These are phyloP conservation scores for Polymixis flavicincta DNA, from an alignment of 2,888 invertebrate genomes.

Conservation along the genomic window DNA sequence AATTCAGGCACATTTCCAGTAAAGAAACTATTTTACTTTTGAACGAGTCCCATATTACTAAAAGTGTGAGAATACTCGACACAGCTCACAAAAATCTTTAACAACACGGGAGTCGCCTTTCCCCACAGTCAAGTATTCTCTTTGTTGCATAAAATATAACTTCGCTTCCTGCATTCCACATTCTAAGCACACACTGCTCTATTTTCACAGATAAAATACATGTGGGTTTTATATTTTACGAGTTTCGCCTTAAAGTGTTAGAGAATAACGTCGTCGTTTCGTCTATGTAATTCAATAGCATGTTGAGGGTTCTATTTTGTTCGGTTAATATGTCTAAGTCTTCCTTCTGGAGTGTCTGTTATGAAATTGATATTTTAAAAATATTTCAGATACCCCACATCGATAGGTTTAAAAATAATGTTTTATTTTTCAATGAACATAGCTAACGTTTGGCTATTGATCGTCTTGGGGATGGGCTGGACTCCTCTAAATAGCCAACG, in stretches of 20 bases:
- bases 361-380: neutral
- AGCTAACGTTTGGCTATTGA: neutral
- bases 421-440: neutral
- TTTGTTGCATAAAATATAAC: conserved; percentile 63
- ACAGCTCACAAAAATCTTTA: conserved; percentile 26
- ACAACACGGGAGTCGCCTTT: conserved; percentile 14
- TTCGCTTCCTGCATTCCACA: conserved; percentile 53
- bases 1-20: neutral
- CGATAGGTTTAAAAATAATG: no score
- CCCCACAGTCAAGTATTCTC: conserved; percentile 31
- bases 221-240: conserved; percentile 53
- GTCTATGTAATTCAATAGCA: conserved; percentile 37
- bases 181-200: conserved; percentile 44
- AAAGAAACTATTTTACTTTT: neutral
- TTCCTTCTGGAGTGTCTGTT: neutral
- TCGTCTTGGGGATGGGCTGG: no score
- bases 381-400: no score
- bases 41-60: conserved; percentile 3
- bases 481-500: no score
- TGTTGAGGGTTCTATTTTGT: conserved; percentile 22
- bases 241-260: conserved; percentile 42
- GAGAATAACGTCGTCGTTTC: conserved; percentile 31
- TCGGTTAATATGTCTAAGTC: conserved; percentile 6
- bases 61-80: conserved; percentile 16
- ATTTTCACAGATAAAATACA: conserved; percentile 59